Conservation (phyloP, 2,797 vertebrate species). For the Parauchenoglanis ngamensis region DNA sequence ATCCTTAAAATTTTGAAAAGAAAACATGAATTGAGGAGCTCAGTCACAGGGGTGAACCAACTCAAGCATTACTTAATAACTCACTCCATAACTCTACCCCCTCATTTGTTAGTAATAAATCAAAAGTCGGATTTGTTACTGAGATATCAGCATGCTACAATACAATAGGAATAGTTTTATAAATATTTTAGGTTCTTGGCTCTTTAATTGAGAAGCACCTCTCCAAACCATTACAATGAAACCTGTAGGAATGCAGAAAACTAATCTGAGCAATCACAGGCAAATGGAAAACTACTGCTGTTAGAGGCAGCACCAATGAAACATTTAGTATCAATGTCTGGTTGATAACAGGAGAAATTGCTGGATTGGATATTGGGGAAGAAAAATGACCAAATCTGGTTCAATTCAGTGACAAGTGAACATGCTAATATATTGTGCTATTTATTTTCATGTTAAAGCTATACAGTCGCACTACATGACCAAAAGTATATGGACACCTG, state of each 20-base stretch:
- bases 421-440: not conserved
- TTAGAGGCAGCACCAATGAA: conserved; percentile 23
- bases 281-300: conserved; percentile 45
- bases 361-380: not conserved
- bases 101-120: not conserved
- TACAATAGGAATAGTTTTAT: not conserved
- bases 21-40: conserved; percentile 82
- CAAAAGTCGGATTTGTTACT: not conserved
- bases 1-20: conserved; percentile 93
- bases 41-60: conserved; percentile 19
- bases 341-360: not conserved
- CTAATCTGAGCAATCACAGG: conserved; percentile 30
- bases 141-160: conserved; percentile 12
- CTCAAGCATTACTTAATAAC: conserved; percentile 7
- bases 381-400: not conserved
- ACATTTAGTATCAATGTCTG: not conserved
- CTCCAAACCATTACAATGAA: conserved; percentile 48
- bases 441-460: not conserved
- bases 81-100: not conserved
- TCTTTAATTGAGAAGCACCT: conserved; percentile 44
- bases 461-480: too few relatives aligned
- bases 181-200: conserved; percentile 3
- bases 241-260: conserved; percentile 37
- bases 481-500: not conserved
- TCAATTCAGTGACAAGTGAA: not conserved